Evolutionary conservation across 2,113 vertebrate species (phyloP).

Genomic region (Serinus canaria): DNA sequence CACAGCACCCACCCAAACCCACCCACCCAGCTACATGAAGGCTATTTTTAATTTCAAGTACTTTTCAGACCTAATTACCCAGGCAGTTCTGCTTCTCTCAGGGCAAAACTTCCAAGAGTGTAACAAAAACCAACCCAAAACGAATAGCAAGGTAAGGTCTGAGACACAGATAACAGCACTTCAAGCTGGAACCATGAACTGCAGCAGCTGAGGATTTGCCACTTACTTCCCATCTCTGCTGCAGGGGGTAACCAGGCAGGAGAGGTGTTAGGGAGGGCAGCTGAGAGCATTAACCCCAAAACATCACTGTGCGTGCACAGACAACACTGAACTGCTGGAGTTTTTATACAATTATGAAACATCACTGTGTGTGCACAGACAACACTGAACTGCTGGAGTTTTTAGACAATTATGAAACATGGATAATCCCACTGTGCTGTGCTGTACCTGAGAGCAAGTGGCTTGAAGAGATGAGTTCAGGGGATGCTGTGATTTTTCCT

Average conservation of each 20-base stretch:
- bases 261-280: not conserved
- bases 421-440: not conserved
- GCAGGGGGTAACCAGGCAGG: not conserved
- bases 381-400: not conserved
- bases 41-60: not conserved
- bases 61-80: not conserved
- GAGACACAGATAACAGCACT: not conserved
- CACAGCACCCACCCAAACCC: not conserved
- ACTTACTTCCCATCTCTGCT: not conserved
- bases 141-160: rapidly evolving
- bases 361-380: not conserved
- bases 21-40: rapidly evolving
- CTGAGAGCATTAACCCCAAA: not conserved
- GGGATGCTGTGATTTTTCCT: not conserved
- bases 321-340: not conserved
- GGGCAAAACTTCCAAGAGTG: not conserved
- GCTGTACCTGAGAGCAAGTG: not conserved
- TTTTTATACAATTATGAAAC: not conserved
- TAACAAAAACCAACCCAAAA: not conserved
- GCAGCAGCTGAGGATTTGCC: not conserved
- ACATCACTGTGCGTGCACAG: not conserved
- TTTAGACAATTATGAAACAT: not conserved
- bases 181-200: not conserved
- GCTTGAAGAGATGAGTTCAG: not conserved
- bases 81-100: not conserved